These are phyloP conservation scores for Sphenopsis melanotis DNA, from an alignment of 2,797 vertebrate genomes.

Conservation along the genomic window DNA sequence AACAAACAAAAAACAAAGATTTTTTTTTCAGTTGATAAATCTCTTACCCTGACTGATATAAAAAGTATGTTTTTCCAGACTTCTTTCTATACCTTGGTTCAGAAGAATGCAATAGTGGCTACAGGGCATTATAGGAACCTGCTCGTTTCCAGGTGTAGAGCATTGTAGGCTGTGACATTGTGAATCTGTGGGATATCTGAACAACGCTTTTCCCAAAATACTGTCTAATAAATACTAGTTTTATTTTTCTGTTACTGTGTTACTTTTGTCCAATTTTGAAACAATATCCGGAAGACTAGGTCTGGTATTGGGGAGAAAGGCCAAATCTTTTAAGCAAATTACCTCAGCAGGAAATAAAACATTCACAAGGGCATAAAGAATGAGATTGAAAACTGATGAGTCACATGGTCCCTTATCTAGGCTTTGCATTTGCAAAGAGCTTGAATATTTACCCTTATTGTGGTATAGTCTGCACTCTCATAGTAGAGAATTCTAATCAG, in stretches of 20 bases:
- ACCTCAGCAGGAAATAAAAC: neutral
- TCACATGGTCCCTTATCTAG: neutral
- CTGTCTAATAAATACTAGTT: neutral
- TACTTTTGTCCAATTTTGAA: neutral
- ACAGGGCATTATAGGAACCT: neutral
- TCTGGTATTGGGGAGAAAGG: neutral
- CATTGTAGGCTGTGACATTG: neutral
- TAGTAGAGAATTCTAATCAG: neutral
- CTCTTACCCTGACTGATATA: neutral
- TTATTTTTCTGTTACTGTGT: neutral
- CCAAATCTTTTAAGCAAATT: neutral
- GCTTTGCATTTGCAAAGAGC: neutral
- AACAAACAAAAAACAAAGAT: neutral
- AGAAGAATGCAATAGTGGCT: neutral
- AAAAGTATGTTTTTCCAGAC: neutral
- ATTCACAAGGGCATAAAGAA: neutral
- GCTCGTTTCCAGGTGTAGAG: neutral
- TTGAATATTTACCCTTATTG: neutral
- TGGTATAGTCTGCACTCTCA: neutral
- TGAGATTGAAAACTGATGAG: neutral
- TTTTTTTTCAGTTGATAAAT: neutral
- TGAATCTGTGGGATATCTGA: neutral
- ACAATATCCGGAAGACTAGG: neutral
- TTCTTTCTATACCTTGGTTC: neutral
- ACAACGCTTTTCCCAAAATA: neutral